A percentile compares a stretch with the other conserved stretches of the same genome.
phyloP scores from a whole-genome alignment of 2,888 invertebrate species.

The Troglohyphantes excavatus region DNA sequence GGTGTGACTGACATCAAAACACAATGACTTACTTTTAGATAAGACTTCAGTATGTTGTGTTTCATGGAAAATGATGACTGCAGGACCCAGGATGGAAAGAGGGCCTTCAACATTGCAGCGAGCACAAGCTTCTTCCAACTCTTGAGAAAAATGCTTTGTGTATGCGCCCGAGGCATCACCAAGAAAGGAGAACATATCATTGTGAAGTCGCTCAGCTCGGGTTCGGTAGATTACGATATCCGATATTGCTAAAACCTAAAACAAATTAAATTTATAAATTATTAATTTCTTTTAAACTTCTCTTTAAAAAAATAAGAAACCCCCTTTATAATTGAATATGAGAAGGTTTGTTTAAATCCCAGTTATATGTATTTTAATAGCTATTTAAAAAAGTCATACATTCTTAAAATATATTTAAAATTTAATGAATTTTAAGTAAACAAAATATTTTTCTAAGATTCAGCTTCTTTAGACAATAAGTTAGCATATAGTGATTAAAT shows the following conservation, averaged over 20 bases:
- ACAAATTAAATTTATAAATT: neutral
- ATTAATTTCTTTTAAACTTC: too few species aligned
- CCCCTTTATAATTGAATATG: too few species aligned
- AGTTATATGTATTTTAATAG: too few species aligned
- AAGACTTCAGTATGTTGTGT: conserved; percentile 87
- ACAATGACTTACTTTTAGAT: conserved; percentile 82
- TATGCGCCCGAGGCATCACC: conserved; percentile 90
- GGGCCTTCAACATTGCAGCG: conserved; percentile 84
- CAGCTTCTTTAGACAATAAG: too few species aligned
- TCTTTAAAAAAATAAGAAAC: too few species aligned
- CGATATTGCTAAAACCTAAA: conserved; percentile 89
- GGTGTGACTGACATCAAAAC: neutral
- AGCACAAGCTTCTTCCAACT: conserved; percentile 82
- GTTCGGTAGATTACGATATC: conserved; percentile 91
- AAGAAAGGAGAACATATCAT: conserved; percentile 90
- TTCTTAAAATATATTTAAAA: too few species aligned
- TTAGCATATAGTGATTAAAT: too few species aligned
- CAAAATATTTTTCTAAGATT: too few species aligned
- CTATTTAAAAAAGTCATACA: too few species aligned
- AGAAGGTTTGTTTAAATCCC: too few species aligned
- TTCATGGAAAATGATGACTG: conserved; percentile 91
- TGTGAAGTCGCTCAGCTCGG: conserved; percentile 88
- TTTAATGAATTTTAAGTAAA: too few species aligned
- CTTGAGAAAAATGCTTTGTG: conserved; percentile 87
- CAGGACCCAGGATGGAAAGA: conserved; percentile 87